Evolutionary conservation across 2,797 vertebrate genomes (phyloP).

Genomic region (Falco columbarius): DNA sequence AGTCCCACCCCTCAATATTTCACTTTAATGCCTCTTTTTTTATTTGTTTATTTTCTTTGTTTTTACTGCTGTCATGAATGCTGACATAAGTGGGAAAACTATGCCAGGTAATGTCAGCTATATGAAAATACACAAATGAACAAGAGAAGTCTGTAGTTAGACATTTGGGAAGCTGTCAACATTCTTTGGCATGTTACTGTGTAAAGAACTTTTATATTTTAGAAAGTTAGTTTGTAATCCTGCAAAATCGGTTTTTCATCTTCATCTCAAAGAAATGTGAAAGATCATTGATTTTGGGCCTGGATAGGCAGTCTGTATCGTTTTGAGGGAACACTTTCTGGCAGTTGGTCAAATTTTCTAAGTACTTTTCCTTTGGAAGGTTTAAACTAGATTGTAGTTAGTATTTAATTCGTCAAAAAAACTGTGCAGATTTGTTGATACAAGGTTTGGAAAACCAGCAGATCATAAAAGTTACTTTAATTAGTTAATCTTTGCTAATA

Average conservation of each 20-base stretch:
- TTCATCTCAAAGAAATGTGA: not conserved
- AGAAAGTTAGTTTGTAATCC: not conserved
- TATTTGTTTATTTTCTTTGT: constrained; percentile 79
- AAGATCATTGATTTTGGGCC: not conserved
- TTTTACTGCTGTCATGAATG: constrained; percentile 80
- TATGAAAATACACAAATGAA: constrained; percentile 34
- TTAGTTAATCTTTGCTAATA: not conserved
- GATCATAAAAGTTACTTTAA: not conserved
- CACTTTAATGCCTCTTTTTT: constrained; percentile 73
- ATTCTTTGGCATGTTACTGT: not conserved
- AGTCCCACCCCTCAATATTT: constrained; percentile 38
- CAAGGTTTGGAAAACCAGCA: not conserved
- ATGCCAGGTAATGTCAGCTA: constrained; percentile 80
- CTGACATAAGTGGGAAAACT: constrained; percentile 81
- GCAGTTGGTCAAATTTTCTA: not conserved
- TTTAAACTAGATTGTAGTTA: not conserved
- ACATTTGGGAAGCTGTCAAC: not conserved
- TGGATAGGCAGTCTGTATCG: not conserved
- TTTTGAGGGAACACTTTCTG: not conserved
- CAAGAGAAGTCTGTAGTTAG: constrained; percentile 39
- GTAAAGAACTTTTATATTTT: not conserved
- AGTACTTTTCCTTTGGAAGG: not conserved
- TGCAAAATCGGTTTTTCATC: not conserved
- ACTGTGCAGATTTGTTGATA: not conserved
- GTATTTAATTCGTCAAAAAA: not conserved